A percentile compares a stretch with the other conserved stretches of the same genome.
phyloP scores from a whole-genome alignment of 2,888 invertebrate species.

The Lysandra coridon region DNA sequence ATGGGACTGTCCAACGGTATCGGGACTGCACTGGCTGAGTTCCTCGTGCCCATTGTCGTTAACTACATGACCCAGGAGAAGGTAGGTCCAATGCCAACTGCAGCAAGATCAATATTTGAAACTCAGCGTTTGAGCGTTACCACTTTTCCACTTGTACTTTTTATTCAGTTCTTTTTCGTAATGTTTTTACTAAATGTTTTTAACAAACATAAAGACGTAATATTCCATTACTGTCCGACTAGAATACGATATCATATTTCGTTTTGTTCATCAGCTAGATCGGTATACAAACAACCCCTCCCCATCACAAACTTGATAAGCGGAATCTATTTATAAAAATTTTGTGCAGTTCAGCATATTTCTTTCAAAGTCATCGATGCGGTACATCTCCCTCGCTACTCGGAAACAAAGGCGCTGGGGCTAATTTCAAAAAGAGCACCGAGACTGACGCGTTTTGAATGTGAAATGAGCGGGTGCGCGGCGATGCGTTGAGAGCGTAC shows the following conservation, averaged over 20 bases:
- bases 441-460: conserved; percentile 67
- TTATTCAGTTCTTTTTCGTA: no score
- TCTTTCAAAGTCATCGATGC: conserved; percentile 37
- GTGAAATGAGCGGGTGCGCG: conserved; percentile 74
- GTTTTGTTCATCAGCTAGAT: neutral
- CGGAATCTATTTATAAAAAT: conserved; percentile 17
- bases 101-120: no score
- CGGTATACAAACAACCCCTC: conserved; percentile 17
- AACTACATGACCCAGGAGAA: no score
- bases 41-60: conserved; percentile 95
- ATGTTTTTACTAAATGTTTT: no score
- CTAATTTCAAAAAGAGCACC: conserved; percentile 80
- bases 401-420: conserved; percentile 76
- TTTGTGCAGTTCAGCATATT: conserved; percentile 18
- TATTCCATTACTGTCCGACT: neutral
- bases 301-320: conserved; percentile 5
- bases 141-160: no score
- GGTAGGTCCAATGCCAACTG: no score
- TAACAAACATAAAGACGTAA: neutral
- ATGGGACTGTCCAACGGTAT: conserved; percentile 99
- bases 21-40: conserved; percentile 95
- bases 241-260: neutral
- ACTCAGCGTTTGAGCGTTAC: no score
- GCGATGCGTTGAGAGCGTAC: conserved; percentile 55
- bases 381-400: conserved; percentile 51